These are phyloP conservation scores for Agrotis exclamationis DNA, from an alignment of 2,888 invertebrate genomes.

Conservation along the genomic window DNA sequence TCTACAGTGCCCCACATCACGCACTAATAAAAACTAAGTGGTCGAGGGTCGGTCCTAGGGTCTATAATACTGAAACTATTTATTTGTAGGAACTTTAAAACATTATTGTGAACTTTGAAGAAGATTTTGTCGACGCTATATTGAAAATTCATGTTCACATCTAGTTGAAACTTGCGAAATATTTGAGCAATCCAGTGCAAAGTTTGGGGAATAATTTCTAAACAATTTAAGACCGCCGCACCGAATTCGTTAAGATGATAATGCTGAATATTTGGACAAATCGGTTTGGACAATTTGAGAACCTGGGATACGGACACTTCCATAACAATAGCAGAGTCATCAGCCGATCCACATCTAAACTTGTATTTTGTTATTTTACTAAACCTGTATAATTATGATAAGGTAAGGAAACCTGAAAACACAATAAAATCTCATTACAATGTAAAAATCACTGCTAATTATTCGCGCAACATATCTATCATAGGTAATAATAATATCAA, in stretches of 20 bases:
- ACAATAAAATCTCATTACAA: background rate
- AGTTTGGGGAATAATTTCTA: background rate
- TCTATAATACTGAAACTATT: conserved; percentile 10
- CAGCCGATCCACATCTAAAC: background rate
- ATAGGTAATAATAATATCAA: conserved; percentile 1
- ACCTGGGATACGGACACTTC: background rate
- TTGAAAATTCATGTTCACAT: background rate
- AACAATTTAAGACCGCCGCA: too few species aligned
- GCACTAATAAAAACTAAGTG: conserved; percentile 57
- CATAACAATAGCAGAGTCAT: background rate
- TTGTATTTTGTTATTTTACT: background rate
- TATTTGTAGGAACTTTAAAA: background rate
- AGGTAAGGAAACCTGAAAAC: background rate
- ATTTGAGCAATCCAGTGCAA: background rate
- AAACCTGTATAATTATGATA: background rate
- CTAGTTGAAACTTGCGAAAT: background rate
- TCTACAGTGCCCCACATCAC: conserved; percentile 57
- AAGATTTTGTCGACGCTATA: background rate
- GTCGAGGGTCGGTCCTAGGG: conserved; percentile 25
- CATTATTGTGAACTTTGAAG: background rate
- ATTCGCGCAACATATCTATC: background rate
- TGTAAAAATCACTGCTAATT: background rate
- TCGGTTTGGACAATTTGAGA: background rate
- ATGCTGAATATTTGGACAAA: background rate
- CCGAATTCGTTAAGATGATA: background rate